phyloP scores from a whole-genome alignment of 1,140 invertebrate genomes.

The Drosophila pallidifrons region DNA sequence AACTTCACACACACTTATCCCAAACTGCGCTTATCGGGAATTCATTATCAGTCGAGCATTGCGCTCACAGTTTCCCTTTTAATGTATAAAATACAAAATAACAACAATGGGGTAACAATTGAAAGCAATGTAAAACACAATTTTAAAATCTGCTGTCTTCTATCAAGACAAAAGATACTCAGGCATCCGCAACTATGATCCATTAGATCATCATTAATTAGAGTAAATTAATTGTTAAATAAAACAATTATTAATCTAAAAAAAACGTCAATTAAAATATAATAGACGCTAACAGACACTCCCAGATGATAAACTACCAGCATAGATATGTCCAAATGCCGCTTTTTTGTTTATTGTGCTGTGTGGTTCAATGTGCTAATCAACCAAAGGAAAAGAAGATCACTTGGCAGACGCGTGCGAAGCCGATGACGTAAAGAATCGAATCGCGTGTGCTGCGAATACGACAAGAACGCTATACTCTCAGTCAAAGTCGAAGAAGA shows the following conservation, averaged over 20 bases:
- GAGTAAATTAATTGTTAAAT: conserved; percentile 12
- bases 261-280: conserved; percentile 32
- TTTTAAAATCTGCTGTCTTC: too few relatives aligned
- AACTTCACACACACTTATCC: conserved; percentile 4
- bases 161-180: too few relatives aligned
- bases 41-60: conserved; percentile 28
- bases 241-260: conserved; percentile 22
- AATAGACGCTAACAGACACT: background rate
- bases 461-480: conserved; percentile 19
- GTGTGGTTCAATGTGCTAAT: conserved; percentile 66
- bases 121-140: conserved; percentile 1
- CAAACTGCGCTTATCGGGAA: conserved; percentile 19
- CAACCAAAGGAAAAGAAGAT: conserved; percentile 63
- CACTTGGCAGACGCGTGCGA: conserved; percentile 73
- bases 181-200: background rate
- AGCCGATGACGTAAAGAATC: conserved; percentile 68
- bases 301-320: conserved; percentile 32
- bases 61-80: conserved; percentile 12
- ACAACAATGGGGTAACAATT: conserved; percentile 32
- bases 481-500: conserved; percentile 16
- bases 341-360: conserved; percentile 12
- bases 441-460: conserved; percentile 53
- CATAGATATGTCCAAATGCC: conserved; percentile 2
- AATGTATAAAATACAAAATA: conserved; percentile 18
- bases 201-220: conserved; percentile 20